Conservation (phyloP, 1,140 invertebrate species). For the Hesperophylax magnus region DNA sequence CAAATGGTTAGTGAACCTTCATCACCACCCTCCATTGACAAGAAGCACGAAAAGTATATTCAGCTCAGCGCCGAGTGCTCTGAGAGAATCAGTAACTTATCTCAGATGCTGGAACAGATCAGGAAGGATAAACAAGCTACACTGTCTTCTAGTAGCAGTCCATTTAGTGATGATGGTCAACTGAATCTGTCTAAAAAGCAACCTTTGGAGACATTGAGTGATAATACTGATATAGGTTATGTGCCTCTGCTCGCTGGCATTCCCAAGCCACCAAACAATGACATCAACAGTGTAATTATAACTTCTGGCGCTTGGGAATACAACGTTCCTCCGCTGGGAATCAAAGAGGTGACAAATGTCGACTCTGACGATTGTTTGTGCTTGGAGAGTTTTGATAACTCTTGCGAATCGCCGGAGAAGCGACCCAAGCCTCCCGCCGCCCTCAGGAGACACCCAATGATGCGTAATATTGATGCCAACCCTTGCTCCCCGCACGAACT, state of each 20-base stretch:
- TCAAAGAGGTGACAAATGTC: neutral
- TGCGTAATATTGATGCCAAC: constrained; percentile 63
- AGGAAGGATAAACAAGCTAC: constrained; percentile 69
- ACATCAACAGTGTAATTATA: neutral
- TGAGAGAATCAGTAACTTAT: constrained; percentile 70
- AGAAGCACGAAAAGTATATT: constrained; percentile 68
- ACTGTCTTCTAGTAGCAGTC: constrained; percentile 40
- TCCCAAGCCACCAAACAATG: constrained; percentile 40
- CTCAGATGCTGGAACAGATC: constrained; percentile 71
- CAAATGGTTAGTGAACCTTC: neutral
- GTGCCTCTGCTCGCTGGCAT: constrained; percentile 47
- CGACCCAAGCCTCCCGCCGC: constrained; percentile 40
- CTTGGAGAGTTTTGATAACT: constrained; percentile 41
- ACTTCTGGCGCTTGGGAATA: constrained; percentile 15
- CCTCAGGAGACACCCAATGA: constrained; percentile 41
- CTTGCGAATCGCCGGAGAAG: neutral
- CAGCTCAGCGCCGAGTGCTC: constrained; percentile 70
- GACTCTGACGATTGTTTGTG: neutral
- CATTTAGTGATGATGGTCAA: constrained; percentile 48
- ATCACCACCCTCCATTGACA: neutral
- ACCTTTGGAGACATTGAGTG: neutral
- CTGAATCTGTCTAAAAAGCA: constrained; percentile 49
- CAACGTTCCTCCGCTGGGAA: constrained; percentile 1
- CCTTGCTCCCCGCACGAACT: constrained; percentile 72
- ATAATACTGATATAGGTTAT: constrained; percentile 31